Evolutionary conservation across 1,140 invertebrate species (phyloP), one percentile per base, ranked within the genome.

Genomic region (Penaeus vannamei): DNA sequence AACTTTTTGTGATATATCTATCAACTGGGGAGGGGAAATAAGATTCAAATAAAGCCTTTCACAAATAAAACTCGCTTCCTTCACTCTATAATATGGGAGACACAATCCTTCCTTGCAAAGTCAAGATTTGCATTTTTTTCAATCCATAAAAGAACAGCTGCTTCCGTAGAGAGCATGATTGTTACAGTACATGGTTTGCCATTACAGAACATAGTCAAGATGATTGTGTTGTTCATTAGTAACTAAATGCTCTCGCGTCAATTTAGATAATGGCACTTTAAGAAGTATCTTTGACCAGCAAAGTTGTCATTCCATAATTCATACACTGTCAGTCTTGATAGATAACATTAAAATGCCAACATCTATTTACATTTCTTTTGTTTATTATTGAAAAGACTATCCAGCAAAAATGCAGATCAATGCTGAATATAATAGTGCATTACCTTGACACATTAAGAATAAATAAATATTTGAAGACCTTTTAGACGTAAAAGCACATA

Each of bases 371-470:
- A 76, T 36, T n/a, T 20, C n/a, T 53, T 53, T 53, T 42, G 36
- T 42, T 77, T 22, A 3, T 8, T 36, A 36, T 79, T 29, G 46
- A 46, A n/a, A 29, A 79, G 22, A 36, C 76, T 46, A 84, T 32
- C 81, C 60, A 32, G 26, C 29, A 84, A 36, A 79, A 36, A 53
- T 53, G 53, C 53, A 53, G 53, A 10, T 53, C 53, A 53, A 53
- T 53, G 53, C 53, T 53, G 53, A 53, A 53, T 53, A 53, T 62
- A n/a, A 42, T 22, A 86, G 80, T 62, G 42, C 76, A 79, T 84
- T 66, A 85, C 29, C n/a, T 42, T 60, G 80, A 46, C 59, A 84
- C 81, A 86, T 86, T 61, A 77, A 77, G 80, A 86, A 85, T 86
- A 86, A 86, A 86, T 86, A 86, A 76, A 79, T 66, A 84, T 42